Base-by-base conservation (phyloP, 2,113 vertebrate genomes). In the Oenanthe oenanthe region DNA sequence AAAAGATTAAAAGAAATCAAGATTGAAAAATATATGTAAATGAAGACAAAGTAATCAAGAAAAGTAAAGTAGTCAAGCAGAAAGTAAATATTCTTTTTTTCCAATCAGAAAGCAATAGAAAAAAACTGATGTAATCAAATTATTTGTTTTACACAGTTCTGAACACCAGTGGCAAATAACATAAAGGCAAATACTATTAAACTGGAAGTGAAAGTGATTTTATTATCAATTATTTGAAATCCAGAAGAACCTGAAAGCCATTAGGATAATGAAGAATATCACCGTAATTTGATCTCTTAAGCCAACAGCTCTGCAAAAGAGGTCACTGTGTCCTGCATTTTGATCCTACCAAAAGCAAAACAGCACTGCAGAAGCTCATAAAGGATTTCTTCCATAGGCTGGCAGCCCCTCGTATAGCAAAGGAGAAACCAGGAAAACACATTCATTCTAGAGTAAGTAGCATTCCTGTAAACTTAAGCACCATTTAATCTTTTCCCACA, bases 261-360 rank as follows among this genome's bases (percentile, higher is more conserved):
- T 48, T 51, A 67, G 1, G 9, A 71, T 54, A 54, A 24, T 43
- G 22, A 89, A 78, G 29, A 74, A 66, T 31, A 32, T 9, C 20
- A 47, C 3, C 29, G 5, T 32, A 32, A 74, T 19, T 56, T 66
- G 17, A 62, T 38, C 3, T 83, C 40, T 86, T 57, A 76, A 63
- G 32, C 6, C 53, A 42, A 18, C 7, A 61, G 18, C 8, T 85
- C 32, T 71, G 12, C 24, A 34, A 31, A 56, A 57, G 18, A 34
- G 2, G 12, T 66, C n/a, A 61, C 7, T 3, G 6, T 19, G 8
- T 2, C 26, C 20, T 1, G 0, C 19, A 65, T 9, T 38, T n/a
- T 61, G 10, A 16, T 24, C 20, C 20, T 82, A 57, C 5, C 2
- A 19, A 57, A 70, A 48, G 1, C 21, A 34, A 0, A 26, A 56